Base-by-base conservation (phyloP, 2,888 invertebrate species). In the Slavum lentiscoides region DNA sequence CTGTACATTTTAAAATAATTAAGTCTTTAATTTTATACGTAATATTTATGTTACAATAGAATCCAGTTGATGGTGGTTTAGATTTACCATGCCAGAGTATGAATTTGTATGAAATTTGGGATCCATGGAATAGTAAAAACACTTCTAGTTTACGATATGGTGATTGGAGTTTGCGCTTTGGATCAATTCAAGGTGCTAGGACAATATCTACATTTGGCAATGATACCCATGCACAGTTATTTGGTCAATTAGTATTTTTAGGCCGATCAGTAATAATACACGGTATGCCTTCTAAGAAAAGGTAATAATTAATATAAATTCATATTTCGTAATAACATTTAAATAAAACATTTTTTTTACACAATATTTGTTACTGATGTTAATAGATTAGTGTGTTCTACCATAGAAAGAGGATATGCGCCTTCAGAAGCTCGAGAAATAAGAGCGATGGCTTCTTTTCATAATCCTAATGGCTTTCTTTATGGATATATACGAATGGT, bases 191-290 rank as follows among this genome's bases (percentile, higher is more conserved):
- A 37, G 91, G 90, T 37, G 86, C 90, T 15, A 90, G 89, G 0
- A 88, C 89, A 0, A 84, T 86, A 59, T 84, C 86, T 66, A 84
- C 85, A 49, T 85, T 86, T 73, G 93, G 91, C 86, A 94, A 95
- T 85, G 96, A 97, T 85, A 92, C 94, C 0, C 91, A 92, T 86
- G 86, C 96, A 59, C 91, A 94, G 0, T 87, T 97, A 67, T 94
- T 93, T 85, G 96, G 96, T 0, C 91, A 91, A 0, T 90, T 91
- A 85, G 94, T 93, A 85, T 91, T 96, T 66, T 86, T 96, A 82
- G 96, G 96, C 0, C 88, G 96, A n/a, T 96, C 96, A 7, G 88
- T 96, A 19, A 92, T 96, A 0, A 90, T 97, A 82, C 93, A 95
- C 62, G 64, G 73, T n/a, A 81, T 68, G 11, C 72, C 66, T 66